Conservation (phyloP, 2,797 vertebrate genomes). For the Odontamblyopus lacepedii region DNA sequence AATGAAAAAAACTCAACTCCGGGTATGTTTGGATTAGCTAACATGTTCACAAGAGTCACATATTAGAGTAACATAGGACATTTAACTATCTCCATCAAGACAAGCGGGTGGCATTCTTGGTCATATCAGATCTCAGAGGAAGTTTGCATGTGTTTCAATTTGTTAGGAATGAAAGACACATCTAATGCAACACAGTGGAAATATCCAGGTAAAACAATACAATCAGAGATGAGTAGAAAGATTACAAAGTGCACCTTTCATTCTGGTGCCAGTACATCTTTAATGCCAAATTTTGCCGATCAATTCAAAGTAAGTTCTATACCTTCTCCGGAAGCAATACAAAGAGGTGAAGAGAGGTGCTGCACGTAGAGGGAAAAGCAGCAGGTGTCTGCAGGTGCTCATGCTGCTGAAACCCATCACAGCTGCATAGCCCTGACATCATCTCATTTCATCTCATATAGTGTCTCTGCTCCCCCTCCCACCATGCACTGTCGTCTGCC, state of each 20-base stretch:
- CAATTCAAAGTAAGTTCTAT: background rate
- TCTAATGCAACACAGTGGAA: background rate
- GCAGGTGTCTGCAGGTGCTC: slow-evolving; percentile 37
- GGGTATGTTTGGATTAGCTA: too few relatives aligned
- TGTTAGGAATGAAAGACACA: background rate
- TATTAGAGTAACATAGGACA: too few relatives aligned
- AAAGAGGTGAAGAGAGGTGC: background rate
- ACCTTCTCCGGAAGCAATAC: background rate
- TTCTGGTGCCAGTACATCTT: background rate
- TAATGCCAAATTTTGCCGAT: background rate
- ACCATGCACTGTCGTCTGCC: slow-evolving; percentile 37
- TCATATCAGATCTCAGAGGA: background rate
- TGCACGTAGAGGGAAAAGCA: slow-evolving; percentile 17
- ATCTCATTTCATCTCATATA: slow-evolving; percentile 47
- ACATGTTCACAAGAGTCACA: too few relatives aligned
- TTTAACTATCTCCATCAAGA: background rate
- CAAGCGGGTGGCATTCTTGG: background rate
- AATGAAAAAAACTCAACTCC: too few relatives aligned
- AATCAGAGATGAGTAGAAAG: background rate
- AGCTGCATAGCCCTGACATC: slow-evolving; percentile 38
- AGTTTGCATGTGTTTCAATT: background rate
- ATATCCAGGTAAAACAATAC: background rate
- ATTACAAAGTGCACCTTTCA: background rate
- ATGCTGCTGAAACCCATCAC: slow-evolving; percentile 44
- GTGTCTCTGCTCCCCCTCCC: slow-evolving; percentile 3